Evolutionary conservation across 1,140 invertebrate species (phyloP), one percentile per base, ranked within the genome.

Genomic region (Magallana ariakensis): DNA sequence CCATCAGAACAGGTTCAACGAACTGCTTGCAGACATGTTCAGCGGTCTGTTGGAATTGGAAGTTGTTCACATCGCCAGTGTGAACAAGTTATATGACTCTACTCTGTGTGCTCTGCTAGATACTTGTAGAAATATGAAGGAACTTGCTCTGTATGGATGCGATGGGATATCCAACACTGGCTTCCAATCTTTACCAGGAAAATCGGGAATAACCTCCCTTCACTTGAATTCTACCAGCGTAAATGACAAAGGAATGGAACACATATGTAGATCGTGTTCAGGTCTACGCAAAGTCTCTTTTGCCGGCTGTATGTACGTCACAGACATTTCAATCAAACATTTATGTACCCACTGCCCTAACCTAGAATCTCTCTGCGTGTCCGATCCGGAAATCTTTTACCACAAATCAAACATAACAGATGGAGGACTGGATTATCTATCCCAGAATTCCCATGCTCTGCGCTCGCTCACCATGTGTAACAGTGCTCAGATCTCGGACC

Each of bases 251-350:
- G 80, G 80, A 15, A 82, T 82, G 54, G 19, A 82, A 22, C 15
- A 82, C 46, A 82, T 82, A 13, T 54, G 46, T 26, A 15, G 15
- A 15, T 82, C 10, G 0, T 82, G 46, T 82, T 46, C 46, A 0
- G 33, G 46, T 26, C 19, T 82, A 10, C 46, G 15, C 13, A 55
- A 9, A n/a, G 54, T 82, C 2, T 82, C 80, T 0, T 54, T 82
- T 19, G 80, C 46, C n/a, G 80, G 80, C 11, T 82, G 80, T 82
- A 82, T 55, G 80, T 82, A 82, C 13, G 80, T 82, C 5, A 55
- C 80, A 55, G 80, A 82, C 55, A 53, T 82, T 13, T 54, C 80
- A 10, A 82, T 82, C 54, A 55, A 54, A 9, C 80, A 82, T 54
- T 22, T 82, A 55, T 55, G 46, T n/a, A 19, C 46, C 8, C 80